Evolutionary conservation across 2,888 invertebrate species (phyloP), one percentile per base, ranked within the genome.

Genomic region (Tortricodes alternella): DNA sequence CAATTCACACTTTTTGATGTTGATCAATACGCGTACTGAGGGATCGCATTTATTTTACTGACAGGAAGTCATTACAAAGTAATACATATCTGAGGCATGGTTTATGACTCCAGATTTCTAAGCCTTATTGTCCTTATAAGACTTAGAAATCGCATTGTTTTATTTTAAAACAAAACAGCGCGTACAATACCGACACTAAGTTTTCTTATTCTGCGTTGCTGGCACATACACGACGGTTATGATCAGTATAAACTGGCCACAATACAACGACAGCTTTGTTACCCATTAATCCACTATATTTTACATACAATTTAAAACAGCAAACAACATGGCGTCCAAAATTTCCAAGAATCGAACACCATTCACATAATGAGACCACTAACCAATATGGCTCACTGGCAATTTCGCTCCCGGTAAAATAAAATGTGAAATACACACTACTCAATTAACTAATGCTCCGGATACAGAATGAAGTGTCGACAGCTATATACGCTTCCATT

Each of bases 371-470:
- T 6, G 37, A 37, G 7, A 37, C 37, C 5, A 18, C 29, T 4
- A 29, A 29, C n/a, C 3, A 11, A n/a, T 29, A 29, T 29, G 29
- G 29, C 29, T 29, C 29, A 29, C 29, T 29, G n/a, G 9, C 29
- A 11, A 29, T 29, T n/a, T 9, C 48, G 41, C 38, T 6, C 24
- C 29, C 37, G 32, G 35, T 24, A 34, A 24, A 53, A 52, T 57
- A 56, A 69, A 70, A 9, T 29, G 63, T 62, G 58, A 64, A 58
- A 58, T 61, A 60, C 29, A 62, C 62, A 66, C 58, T 51, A 62
- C 57, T 65, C 60, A 71, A 75, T 73, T 72, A 74, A 70, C 66
- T 62, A 53, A 60, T n/a, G n/a, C n/a, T n/a, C n/a, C n/a, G 60
- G 61, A 62, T 62, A 61, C 61, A 61, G 67, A 68, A 70, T 64